Conservation (phyloP, 2,797 vertebrate species). For the Rhinoraja longicauda region DNA sequence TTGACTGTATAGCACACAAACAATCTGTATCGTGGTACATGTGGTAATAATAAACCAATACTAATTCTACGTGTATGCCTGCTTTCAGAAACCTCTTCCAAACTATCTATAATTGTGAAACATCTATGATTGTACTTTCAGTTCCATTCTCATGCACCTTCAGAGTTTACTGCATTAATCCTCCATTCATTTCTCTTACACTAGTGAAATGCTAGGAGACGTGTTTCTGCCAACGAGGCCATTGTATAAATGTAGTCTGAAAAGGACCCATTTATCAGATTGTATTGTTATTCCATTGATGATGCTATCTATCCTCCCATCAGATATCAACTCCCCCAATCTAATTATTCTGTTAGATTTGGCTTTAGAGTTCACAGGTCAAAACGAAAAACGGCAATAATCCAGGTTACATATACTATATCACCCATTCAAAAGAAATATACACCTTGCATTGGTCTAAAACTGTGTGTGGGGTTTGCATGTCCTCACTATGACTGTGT, state of each 20-base stretch:
- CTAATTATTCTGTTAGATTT: background rate
- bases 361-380: background rate
- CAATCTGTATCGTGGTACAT: no score
- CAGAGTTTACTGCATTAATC: background rate
- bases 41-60: no score
- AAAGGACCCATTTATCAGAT: background rate
- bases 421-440: background rate
- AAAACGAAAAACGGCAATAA: background rate
- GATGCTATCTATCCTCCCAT: background rate
- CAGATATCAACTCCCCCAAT: background rate
- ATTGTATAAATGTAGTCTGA: background rate
- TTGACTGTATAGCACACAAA: no score
- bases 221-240: background rate
- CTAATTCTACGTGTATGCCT: background rate
- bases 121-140: background rate
- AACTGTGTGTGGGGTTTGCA: no score
- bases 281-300: background rate
- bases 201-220: background rate
- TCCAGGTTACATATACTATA: background rate
- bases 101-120: background rate
- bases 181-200: background rate
- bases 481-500: no score
- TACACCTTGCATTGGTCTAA: background rate
- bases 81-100: background rate
- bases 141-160: background rate